Conservation (phyloP, 2,888 invertebrate species). For the Stenoptilia bipunctidactyla region DNA sequence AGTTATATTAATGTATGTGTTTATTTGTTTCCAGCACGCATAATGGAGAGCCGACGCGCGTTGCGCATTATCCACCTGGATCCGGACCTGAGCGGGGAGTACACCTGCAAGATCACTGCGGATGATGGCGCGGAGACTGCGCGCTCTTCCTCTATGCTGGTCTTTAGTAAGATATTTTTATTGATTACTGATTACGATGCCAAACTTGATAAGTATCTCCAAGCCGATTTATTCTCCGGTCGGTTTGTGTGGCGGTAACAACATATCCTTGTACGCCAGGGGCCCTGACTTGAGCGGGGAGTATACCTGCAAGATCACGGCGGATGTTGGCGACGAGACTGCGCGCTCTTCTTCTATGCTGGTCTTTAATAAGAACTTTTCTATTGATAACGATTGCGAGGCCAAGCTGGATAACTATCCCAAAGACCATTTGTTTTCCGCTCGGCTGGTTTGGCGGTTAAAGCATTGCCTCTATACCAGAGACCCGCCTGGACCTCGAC, state of each 20-base stretch:
- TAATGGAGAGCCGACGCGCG: slow-evolving; percentile 3
- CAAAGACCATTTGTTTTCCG: too few species aligned
- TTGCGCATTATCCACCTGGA: slow-evolving; percentile 18
- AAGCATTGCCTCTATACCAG: too few species aligned
- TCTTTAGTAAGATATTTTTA: slow-evolving; percentile 23
- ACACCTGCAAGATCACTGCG: slow-evolving; percentile 16
- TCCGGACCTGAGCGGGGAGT: slow-evolving; percentile 27
- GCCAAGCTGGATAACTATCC: too few species aligned
- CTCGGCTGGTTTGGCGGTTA: too few species aligned
- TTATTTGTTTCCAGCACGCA: too few species aligned
- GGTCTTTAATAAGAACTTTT: slow-evolving; percentile 24
- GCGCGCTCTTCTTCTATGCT: slow-evolving; percentile 20
- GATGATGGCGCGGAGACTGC: slow-evolving; percentile 8
- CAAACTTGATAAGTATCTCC: too few species aligned
- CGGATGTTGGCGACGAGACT: slow-evolving; percentile 7
- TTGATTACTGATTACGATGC: too few species aligned
- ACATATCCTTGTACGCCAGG: slow-evolving; percentile 6
- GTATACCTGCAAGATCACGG: slow-evolving; percentile 18
- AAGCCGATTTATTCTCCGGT: too few species aligned
- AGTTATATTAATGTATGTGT: too few species aligned
- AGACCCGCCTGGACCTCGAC: slow-evolving; percentile 15
- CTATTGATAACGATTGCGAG: too few species aligned
- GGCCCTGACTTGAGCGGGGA: slow-evolving; percentile 25
- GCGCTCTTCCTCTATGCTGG: slow-evolving; percentile 20
- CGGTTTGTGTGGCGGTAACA: too few species aligned